Evolutionary conservation across 2,797 vertebrate species (phyloP).

Genomic region (Oreortyx pictus): DNA sequence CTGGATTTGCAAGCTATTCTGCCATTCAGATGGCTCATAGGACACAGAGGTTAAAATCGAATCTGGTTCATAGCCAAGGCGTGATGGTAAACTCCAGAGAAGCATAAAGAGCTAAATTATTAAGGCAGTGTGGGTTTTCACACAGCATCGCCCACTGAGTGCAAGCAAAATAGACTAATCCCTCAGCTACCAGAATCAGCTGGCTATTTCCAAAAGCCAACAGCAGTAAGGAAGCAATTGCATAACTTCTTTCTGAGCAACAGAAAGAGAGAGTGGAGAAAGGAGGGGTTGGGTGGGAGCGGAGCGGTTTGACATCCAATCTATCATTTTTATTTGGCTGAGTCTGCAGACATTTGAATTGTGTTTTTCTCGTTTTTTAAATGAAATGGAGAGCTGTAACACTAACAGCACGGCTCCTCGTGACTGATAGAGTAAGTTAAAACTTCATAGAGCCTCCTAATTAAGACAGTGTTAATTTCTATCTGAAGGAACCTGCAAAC

Average conservation of each 20-base stretch:
- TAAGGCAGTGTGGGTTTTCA: conserved; percentile 21
- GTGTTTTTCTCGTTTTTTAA: conserved; percentile 58
- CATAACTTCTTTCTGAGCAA: conserved; percentile 9
- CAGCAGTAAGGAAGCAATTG: conserved; percentile 30
- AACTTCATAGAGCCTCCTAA: background rate
- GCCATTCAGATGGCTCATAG: background rate
- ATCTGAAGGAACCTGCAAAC: background rate
- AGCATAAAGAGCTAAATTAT: conserved; percentile 14
- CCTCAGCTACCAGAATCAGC: conserved; percentile 55
- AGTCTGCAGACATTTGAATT: conserved; percentile 60
- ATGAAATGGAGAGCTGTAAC: conserved; percentile 42
- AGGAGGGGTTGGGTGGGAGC: conserved; percentile 46
- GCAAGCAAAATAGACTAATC: conserved; percentile 51
- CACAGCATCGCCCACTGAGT: background rate
- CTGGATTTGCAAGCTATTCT: background rate
- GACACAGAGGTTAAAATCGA: conserved; percentile 20
- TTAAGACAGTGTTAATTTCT: conserved; percentile 7
- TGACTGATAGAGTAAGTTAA: conserved; percentile 33
- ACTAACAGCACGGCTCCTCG: background rate
- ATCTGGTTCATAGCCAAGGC: background rate
- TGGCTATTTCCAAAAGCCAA: conserved; percentile 50
- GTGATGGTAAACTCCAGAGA: background rate
- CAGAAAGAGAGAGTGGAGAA: background rate
- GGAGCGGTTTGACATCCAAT: conserved; percentile 50
- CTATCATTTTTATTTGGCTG: conserved; percentile 67